Base-by-base conservation (phyloP, 2,797 vertebrate species). In the Gallinago solitaria region DNA sequence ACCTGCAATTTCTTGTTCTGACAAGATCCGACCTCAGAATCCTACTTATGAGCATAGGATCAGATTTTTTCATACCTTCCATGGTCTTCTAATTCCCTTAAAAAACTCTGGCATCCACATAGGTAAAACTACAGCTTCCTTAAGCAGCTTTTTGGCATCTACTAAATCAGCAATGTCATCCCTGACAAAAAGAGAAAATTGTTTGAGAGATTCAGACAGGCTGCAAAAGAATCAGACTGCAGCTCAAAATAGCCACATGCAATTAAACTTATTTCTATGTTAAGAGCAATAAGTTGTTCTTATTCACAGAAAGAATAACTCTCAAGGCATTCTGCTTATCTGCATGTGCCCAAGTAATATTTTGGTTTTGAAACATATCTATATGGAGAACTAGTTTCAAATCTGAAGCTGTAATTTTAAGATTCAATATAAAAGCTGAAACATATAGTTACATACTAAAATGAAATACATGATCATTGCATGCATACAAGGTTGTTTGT, bases 71-170 rank as follows among this genome's bases (percentile, higher is more conserved):
- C 97, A 94, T 98, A 99, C 99, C 98, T 99, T 99, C 99, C 99
- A 99, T 0, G 99, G 99, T 95, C 99, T 98, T 77, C 99, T 97
- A 95, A 99, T 99, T 97, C 99, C 99, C 97, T 99, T 99, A 97
- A 99, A 99, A 97, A 99, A 99, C 39, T 99, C 99, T 5, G 99
- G 99, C 99, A 99, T 99, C 99, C 99, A 99, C 99, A 99, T 99
- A 0, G 99, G 99, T 96, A 99, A 96, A 83, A 99, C 99, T 17
- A 99, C 99, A 1, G 99, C 99, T 97, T 99, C 99, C 93, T 99
- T 99, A 86, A 99, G 98, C 69, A 99, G 98, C 94, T 99, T 99
- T 97, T 99, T 99, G 51, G 99, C 99, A 71, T 99, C 99, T 96
- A 98, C 99, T 96, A 99, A 97, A 94, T 99, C 99, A 93, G 99